These are phyloP conservation scores for Phrynocephalus guinanensis DNA, from an alignment of 2,797 vertebrate genomes.

Conservation along the genomic window DNA sequence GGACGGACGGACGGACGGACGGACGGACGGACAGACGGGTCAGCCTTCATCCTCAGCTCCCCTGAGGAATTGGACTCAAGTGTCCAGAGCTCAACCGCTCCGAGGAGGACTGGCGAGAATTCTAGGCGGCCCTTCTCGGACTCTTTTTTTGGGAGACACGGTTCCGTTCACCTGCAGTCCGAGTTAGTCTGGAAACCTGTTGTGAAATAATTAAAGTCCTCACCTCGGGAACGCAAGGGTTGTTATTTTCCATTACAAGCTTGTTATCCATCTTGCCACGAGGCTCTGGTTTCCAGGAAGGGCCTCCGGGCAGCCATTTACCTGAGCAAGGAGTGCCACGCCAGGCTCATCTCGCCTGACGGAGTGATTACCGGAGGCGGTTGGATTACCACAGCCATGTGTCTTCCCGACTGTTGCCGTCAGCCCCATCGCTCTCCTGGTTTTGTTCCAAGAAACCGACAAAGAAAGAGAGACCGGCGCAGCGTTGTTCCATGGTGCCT, in stretches of 20 bases:
- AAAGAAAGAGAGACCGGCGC: background rate
- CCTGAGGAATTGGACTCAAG: too few species aligned
- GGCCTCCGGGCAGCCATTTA: conserved; percentile 13
- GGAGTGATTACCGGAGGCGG: background rate
- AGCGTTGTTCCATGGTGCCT: too few species aligned
- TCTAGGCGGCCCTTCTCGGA: too few species aligned
- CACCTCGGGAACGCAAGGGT: conserved; percentile 6
- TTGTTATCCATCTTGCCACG: conserved; percentile 10
- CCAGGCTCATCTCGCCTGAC: background rate
- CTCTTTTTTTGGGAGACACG: fast-evolving
- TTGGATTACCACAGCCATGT: background rate
- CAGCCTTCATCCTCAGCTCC: too few species aligned
- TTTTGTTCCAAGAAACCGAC: background rate
- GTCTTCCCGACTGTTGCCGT: background rate
- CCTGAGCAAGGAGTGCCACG: background rate
- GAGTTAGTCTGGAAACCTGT: conserved; percentile 13
- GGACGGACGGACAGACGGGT: too few species aligned
- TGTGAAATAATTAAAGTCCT: background rate
- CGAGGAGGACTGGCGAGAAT: background rate
- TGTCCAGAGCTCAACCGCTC: too few species aligned
- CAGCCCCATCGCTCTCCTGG: too few species aligned
- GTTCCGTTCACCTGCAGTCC: background rate
- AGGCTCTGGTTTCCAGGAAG: conserved; percentile 2
- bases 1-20: too few species aligned
- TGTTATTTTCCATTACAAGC: conserved; percentile 36